Base-by-base conservation (phyloP, 1,140 invertebrate genomes). In the Platyscapa corneri region DNA sequence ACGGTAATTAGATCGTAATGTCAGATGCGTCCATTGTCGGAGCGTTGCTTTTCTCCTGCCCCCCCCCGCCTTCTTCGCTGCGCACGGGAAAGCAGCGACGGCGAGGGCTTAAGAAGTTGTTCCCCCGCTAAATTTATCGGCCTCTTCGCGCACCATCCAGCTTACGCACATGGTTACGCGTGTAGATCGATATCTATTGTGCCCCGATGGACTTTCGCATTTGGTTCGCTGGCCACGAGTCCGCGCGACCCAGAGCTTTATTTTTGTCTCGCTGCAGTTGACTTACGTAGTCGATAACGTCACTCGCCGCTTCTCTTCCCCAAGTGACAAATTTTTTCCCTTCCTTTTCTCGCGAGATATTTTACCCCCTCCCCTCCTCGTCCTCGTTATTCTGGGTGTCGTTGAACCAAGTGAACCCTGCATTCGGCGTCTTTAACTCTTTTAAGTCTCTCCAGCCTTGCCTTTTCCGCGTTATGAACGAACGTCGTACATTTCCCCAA, bases 11-110 rank as follows among this genome's bases (percentile, higher is more conserved):
- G 85, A 85, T 82, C 65, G 84, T 78, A 84, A 87, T 87, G 72
- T 79, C 78, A 79, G 78, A 83, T 79, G 76, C 80, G 86, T 83
- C 77, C 84, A 86, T 86, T 86, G 86, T 86, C 39, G 32, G 20
- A 34, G 37, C 6, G 1, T 12, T 3, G 37, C 32, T 79, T 53
- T 16, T 53, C 18, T 20, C 18, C 2, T 12, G 16, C 18, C 16
- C 2, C 49, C 2, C n/a, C n/a, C n/a, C n/a, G n/a, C n/a, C n/a
- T n/a, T n/a, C n/a, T n/a, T 53, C 8, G 8, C 8, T 20, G 16
- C 49, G 16, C 18, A 53, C 18, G 16, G 18, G 12, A 20, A 53
- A 53, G 8, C 18, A n/a, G n/a, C n/a, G n/a, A n/a, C n/a, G 49
- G 18, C 49, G 18, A 18, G 8, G 75, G 3, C 30, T 76, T 64